These are phyloP conservation scores for Drosophila atroscutellata DNA, from an alignment of 2,888 invertebrate genomes.

Conservation along the genomic window DNA sequence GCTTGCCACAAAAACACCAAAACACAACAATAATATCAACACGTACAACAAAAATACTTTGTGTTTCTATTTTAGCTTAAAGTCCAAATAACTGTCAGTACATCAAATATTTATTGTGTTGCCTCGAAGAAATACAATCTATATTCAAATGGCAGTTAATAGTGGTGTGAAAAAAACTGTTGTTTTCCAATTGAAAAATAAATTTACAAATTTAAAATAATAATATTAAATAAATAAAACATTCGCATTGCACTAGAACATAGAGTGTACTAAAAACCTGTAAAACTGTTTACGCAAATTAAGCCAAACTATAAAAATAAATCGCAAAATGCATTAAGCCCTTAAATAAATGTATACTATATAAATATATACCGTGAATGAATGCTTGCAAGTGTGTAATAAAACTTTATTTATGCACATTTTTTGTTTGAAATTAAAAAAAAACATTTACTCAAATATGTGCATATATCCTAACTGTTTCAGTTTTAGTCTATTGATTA, in stretches of 20 bases:
- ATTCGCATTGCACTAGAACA: not conserved
- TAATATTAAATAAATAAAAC: not conserved
- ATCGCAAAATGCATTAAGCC: not conserved
- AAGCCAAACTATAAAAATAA: not conserved
- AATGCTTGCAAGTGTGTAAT: not conserved
- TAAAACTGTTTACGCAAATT: not conserved
- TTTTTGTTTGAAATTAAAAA: not conserved
- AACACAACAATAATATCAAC: slow-evolving; percentile 15
- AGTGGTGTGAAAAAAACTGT: not conserved
- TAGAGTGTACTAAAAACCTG: not conserved
- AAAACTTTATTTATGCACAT: not conserved
- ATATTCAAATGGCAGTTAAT: slow-evolving; percentile 1
- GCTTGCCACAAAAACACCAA: slow-evolving; percentile 26
- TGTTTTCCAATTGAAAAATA: not conserved
- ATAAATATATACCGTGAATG: not conserved
- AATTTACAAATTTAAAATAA: not conserved
- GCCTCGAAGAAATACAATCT: slow-evolving; percentile 29
- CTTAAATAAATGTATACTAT: not conserved
- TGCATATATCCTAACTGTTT: not conserved
- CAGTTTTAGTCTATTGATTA: not conserved
- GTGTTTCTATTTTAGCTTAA: slow-evolving; percentile 47
- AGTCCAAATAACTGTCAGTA: slow-evolving; percentile 51
- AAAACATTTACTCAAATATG: not conserved
- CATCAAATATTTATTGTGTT: slow-evolving; percentile 58
- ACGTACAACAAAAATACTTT: slow-evolving; percentile 1